Evolutionary conservation across 2,888 invertebrate species (phyloP).

Genomic region (Lasioglossum pauxillum): DNA sequence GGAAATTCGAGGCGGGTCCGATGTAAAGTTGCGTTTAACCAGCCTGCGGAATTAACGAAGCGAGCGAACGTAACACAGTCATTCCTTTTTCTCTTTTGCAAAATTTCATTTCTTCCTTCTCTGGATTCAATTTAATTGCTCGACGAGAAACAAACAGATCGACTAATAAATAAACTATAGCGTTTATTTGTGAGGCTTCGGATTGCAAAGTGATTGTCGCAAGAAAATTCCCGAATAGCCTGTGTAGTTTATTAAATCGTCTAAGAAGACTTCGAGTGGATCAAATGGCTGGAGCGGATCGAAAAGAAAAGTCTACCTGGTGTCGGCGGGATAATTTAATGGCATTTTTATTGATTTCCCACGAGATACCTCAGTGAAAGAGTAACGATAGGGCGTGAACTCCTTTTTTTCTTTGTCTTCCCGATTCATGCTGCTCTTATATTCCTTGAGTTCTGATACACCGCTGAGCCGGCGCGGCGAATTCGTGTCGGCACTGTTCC

Average conservation of each 20-base stretch:
- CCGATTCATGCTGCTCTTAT: slow-evolving; percentile 4
- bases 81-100: not conserved
- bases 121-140: slow-evolving; percentile 53
- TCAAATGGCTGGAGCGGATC: slow-evolving; percentile 1
- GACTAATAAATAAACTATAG: not conserved
- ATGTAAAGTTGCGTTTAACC: slow-evolving; percentile 57
- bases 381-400: slow-evolving; percentile 28
- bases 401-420: slow-evolving; percentile 6
- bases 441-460: slow-evolving; percentile 11
- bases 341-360: slow-evolving; percentile 49
- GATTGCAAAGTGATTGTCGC: not conserved
- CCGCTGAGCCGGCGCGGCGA: slow-evolving; percentile 2
- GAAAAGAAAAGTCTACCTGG: not conserved
- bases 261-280: not conserved
- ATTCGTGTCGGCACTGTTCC: not conserved
- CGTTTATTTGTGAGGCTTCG: not conserved
- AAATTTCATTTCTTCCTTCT: slow-evolving; percentile 25
- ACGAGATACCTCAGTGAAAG: slow-evolving; percentile 4
- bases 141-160: not conserved
- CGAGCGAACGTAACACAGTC: slow-evolving; percentile 23
- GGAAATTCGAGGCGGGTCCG: slow-evolving; percentile 36
- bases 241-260: not conserved
- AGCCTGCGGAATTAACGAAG: slow-evolving; percentile 58
- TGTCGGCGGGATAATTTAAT: slow-evolving; percentile 39
- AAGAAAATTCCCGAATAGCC: not conserved